phyloP scores from a whole-genome alignment of 2,797 vertebrate species.

The Menidia menidia region DNA sequence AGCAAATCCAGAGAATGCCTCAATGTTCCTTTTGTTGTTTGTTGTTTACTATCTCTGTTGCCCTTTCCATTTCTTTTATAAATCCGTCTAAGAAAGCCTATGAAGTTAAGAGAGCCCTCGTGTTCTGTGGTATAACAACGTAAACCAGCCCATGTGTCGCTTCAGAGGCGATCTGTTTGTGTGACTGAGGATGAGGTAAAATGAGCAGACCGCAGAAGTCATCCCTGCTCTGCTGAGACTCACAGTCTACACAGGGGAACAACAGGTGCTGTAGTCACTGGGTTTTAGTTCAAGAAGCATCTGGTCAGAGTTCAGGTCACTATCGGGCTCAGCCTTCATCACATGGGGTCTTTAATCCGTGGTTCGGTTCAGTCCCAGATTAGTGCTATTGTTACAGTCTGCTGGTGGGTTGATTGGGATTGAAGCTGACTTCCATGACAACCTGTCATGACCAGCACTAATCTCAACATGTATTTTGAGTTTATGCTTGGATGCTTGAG shows the following conservation, averaged over 20 bases:
- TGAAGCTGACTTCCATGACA: constrained; percentile 73
- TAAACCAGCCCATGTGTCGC: constrained; percentile 46
- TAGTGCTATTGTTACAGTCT: constrained; percentile 77
- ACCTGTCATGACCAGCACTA: constrained; percentile 65
- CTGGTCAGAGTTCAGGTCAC: constrained; percentile 74
- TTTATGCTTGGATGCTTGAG: constrained; percentile 45
- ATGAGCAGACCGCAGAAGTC: constrained; percentile 31
- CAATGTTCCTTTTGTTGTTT: constrained; percentile 45
- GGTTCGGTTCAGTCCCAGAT: constrained; percentile 71
- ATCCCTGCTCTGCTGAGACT: constrained; percentile 18
- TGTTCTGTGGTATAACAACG: constrained; percentile 23
- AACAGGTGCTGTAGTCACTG: constrained; percentile 32
- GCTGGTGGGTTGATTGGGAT: constrained; percentile 69
- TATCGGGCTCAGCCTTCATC: constrained; percentile 69
- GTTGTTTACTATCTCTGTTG: constrained; percentile 35
- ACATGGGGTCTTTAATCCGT: constrained; percentile 79
- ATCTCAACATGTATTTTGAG: constrained; percentile 71
- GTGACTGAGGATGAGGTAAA: constrained; percentile 35
- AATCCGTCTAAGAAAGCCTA: constrained; percentile 2
- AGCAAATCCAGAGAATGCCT: constrained; percentile 50
- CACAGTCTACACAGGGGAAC: constrained; percentile 18
- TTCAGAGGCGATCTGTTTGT: constrained; percentile 32
- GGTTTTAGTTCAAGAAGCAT: constrained; percentile 55
- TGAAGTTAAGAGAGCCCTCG: constrained; percentile 22
- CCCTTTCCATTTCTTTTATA: constrained; percentile 18